Evolutionary conservation across 1,140 invertebrate species (phyloP), one percentile per base, ranked within the genome.

Genomic region (Drepana arcuata): DNA sequence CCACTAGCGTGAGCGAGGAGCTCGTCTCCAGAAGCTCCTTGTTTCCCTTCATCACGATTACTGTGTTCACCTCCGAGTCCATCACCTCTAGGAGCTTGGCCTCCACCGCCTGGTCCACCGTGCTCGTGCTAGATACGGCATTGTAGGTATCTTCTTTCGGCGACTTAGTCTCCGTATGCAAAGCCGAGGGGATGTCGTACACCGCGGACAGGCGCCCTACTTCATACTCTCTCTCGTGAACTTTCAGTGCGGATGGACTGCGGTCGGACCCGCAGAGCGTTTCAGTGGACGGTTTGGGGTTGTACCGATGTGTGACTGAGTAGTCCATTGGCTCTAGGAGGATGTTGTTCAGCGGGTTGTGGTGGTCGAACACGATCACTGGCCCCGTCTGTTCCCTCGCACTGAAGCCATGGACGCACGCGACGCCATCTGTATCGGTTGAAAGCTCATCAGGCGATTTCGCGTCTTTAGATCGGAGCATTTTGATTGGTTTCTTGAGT

Each of bases 281-380:
- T 7, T 52, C 48, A 0, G 28, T 28, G 1, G 48, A 58, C 34
- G 29, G 42, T 4, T 33, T 24, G 0, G 72, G 66, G 15, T 67
- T 46, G 34, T 75, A 78, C 33, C 38, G 51, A 34, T 78, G 73
- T 1, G 48, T 50, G 7, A 69, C 48, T 1, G 38, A 29, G n/a
- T 31, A 46, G 30, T 58, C 41, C 0, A 34, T 18, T 7, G 66
- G 58, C 9, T 48, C 36, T 2, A 81, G 16, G 0, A 72, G 12
- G 1, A 81, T 41, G 29, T 81, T 81, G 24, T 81, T 81, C 24
- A 81, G 36, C 1, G 73, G 77, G 41, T 81, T 77, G 2, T 32
- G 12, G 13, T 63, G 64, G 18, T 75, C 72, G 25, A 80, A 80
- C 0, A 68, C 28, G 39, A 75, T 37, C 1, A 69, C 59, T 9